Evolutionary conservation across 2,888 invertebrate genomes (phyloP).

Genomic region (Blomia tropicalis): DNA sequence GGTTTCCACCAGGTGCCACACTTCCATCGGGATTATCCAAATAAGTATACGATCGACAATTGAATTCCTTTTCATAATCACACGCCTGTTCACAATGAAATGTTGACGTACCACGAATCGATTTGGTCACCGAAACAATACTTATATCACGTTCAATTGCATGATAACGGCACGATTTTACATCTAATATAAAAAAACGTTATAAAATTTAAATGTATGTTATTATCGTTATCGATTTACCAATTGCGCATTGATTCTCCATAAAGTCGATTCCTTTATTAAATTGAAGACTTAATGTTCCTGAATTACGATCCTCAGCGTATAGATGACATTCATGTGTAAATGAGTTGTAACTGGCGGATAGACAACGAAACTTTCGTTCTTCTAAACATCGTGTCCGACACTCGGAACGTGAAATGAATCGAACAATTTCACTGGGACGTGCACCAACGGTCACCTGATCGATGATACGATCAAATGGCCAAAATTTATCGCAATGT

Average conservation of each 20-base stretch:
- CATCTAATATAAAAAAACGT: constrained; percentile 9
- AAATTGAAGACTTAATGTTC: constrained; percentile 31
- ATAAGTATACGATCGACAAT: constrained; percentile 35
- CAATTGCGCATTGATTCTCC: constrained; percentile 43
- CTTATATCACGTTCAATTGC: constrained; percentile 34
- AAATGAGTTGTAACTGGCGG: constrained; percentile 40
- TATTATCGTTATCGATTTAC: constrained; percentile 32
- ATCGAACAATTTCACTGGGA: constrained; percentile 34
- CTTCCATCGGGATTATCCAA: constrained; percentile 28
- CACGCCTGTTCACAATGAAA: constrained; percentile 37
- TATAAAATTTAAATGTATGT: neutral
- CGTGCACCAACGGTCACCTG: constrained; percentile 37
- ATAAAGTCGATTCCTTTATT: constrained; percentile 39
- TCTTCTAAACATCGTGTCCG: constrained; percentile 40
- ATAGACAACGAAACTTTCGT: constrained; percentile 40
- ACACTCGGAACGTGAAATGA: constrained; percentile 37
- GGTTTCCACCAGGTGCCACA: constrained; percentile 28
- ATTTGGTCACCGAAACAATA: constrained; percentile 37
- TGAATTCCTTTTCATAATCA: constrained; percentile 37
- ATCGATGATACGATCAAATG: constrained; percentile 42
- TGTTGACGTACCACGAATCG: constrained; percentile 32
- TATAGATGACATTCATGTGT: constrained; percentile 39
- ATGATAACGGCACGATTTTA: constrained; percentile 37
- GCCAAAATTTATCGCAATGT: constrained; percentile 38
- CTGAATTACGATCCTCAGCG: constrained; percentile 40